These are phyloP conservation scores for Megalops atlanticus DNA, from an alignment of 2,113 vertebrate species.

Conservation along the genomic window DNA sequence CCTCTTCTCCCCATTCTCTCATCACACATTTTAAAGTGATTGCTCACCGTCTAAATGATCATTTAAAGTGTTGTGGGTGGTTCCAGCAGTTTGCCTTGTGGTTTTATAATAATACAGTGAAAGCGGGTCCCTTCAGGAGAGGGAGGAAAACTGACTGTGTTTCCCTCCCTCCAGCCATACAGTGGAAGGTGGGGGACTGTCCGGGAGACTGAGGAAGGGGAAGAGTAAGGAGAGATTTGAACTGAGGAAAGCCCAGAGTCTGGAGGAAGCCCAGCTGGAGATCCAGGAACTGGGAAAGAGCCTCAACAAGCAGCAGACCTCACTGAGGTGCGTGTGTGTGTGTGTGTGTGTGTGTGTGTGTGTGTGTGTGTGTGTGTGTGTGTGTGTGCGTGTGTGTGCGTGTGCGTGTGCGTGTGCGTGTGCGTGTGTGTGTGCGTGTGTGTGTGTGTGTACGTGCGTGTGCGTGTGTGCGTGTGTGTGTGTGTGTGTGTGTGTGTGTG, in stretches of 20 bases:
- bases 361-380: no score
- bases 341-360: background rate
- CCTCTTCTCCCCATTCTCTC: background rate
- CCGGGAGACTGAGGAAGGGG: slow-evolving; percentile 32
- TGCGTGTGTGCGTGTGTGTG: no score
- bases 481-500: no score
- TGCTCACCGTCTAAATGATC: background rate
- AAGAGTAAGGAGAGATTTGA: slow-evolving; percentile 40
- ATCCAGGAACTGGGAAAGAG: slow-evolving; percentile 27
- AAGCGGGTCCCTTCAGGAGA: background rate
- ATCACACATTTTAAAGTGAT: background rate
- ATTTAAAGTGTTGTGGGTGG: background rate
- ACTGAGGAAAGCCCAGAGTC: slow-evolving; percentile 44
- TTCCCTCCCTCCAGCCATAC: slow-evolving; percentile 18
- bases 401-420: no score
- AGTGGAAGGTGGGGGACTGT: slow-evolving; percentile 27
- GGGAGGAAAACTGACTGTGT: background rate
- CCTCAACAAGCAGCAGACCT: background rate
- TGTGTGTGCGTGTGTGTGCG: background rate
- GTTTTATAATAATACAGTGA: no score
- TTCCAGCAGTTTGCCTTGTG: background rate
- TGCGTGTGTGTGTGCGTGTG: no score
- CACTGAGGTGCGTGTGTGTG: slow-evolving; percentile 43
- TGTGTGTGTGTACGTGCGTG: no score
- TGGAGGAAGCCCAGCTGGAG: slow-evolving; percentile 53